Evolutionary conservation across 2,797 vertebrate genomes (phyloP).

Genomic region (Tokudaia tokunoshimensis): DNA sequence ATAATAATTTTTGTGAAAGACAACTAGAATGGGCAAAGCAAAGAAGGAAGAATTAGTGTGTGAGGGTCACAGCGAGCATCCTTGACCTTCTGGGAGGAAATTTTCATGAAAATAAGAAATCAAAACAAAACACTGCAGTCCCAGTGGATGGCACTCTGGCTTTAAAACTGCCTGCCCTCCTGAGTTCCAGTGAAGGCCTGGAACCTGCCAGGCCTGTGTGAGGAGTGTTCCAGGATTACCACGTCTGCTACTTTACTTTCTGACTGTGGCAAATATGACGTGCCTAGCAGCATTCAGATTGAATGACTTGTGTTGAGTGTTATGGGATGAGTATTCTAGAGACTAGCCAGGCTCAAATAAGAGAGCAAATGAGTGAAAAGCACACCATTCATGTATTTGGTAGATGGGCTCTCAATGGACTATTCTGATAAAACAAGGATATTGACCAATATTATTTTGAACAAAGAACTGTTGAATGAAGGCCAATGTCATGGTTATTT

Average conservation of each 20-base stretch:
- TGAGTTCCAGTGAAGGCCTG: too few species aligned
- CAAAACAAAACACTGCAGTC: not conserved
- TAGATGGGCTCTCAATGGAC: not conserved
- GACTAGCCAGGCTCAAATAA: not conserved
- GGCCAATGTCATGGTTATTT: not conserved
- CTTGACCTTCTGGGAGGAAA: conserved; percentile 14
- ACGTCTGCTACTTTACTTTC: not conserved
- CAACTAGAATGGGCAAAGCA: conserved; percentile 13
- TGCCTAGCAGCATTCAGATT: not conserved
- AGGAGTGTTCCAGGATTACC: not conserved
- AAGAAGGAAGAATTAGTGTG: conserved; percentile 47
- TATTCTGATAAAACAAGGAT: conserved; percentile 15
- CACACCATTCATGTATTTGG: not conserved
- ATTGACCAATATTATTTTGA: not conserved
- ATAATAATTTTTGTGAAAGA: conserved; percentile 51
- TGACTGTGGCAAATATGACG: not conserved
- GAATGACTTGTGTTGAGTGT: not conserved
- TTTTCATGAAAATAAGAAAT: conserved; percentile 46
- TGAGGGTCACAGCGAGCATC: not conserved
- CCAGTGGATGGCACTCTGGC: not conserved
- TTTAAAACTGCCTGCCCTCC: not conserved
- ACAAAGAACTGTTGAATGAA: not conserved
- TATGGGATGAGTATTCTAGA: not conserved
- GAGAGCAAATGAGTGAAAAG: conserved; percentile 20
- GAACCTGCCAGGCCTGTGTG: not conserved